phyloP scores from a whole-genome alignment of 1,140 invertebrate genomes.

The Periplaneta americana region DNA sequence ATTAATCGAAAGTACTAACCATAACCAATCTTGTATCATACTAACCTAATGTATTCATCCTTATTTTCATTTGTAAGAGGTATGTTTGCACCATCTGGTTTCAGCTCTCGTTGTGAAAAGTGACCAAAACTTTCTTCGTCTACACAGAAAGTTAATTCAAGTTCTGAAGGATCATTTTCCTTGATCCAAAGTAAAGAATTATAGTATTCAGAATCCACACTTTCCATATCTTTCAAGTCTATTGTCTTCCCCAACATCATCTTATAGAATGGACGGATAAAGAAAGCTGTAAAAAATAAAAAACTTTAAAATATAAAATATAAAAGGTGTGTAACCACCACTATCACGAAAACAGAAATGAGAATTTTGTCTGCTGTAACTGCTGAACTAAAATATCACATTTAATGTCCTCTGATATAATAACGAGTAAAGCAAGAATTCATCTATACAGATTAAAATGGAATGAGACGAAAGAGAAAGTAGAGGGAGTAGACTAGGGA shows the following conservation, averaged over 20 bases:
- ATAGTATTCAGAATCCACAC: slow-evolving; percentile 97
- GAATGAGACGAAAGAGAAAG: too few relatives aligned
- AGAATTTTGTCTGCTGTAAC: too few relatives aligned
- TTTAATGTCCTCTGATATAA: too few relatives aligned
- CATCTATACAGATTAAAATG: too few relatives aligned
- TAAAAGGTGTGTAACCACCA: too few relatives aligned
- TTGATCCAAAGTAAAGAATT: slow-evolving; percentile 96
- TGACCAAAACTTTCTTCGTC: slow-evolving; percentile 96
- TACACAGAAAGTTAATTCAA: slow-evolving; percentile 92
- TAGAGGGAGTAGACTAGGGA: too few relatives aligned
- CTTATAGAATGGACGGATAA: slow-evolving; percentile 99
- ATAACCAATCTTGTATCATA: too few relatives aligned
- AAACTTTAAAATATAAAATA: too few relatives aligned
- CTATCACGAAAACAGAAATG: too few relatives aligned
- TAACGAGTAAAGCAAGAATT: neutral
- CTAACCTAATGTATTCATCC: slow-evolving; percentile 93
- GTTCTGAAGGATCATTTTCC: slow-evolving; percentile 93
- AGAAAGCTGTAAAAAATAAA: slow-evolving; percentile 80
- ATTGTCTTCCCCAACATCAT: slow-evolving; percentile 98
- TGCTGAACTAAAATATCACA: too few relatives aligned
- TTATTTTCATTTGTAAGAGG: slow-evolving; percentile 93
- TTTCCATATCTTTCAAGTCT: slow-evolving; percentile 95
- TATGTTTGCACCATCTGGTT: slow-evolving; percentile 85
- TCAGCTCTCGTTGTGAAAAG: slow-evolving; percentile 87
- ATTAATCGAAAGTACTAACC: too few relatives aligned